phyloP scores from a whole-genome alignment of 1,140 invertebrate species.

The Popillia japonica region DNA sequence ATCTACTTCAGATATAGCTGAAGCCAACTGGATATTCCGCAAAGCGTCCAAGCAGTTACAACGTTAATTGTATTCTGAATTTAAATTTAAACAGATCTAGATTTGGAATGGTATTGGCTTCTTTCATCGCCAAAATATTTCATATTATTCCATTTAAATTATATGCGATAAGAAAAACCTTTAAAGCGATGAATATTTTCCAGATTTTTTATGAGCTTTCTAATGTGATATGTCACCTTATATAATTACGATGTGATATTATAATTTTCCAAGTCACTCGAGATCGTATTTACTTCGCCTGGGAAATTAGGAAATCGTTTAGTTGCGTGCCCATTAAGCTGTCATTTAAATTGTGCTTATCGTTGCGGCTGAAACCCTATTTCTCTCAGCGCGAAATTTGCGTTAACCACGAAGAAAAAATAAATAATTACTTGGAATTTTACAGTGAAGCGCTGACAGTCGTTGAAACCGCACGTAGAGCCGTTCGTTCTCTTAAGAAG shows the following conservation, averaged over 20 bases:
- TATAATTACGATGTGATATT: background rate
- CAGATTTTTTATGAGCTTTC: no score
- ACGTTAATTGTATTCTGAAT: no score
- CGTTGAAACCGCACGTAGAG: background rate
- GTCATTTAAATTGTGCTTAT: background rate
- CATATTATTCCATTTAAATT: no score
- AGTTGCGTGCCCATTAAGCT: constrained; percentile 4
- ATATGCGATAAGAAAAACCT: no score
- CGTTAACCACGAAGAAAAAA: background rate
- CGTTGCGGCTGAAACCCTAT: background rate
- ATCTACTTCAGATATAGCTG: no score
- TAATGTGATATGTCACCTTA: no score
- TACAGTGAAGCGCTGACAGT: constrained; percentile 5
- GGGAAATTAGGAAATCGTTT: background rate
- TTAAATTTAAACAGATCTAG: no score
- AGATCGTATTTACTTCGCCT: background rate
- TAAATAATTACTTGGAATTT: background rate
- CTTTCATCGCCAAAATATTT: no score
- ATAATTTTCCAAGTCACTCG: background rate
- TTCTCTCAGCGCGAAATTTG: background rate
- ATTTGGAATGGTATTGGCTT: no score
- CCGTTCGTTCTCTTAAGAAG: background rate
- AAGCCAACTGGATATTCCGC: no score
- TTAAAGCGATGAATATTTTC: no score
- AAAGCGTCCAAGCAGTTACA: no score